Percentiles rank a stretch among this genome's conserved stretches.
Evolutionary conservation across 1,140 invertebrate genomes (phyloP).

Genomic region (Thaumatotibia leucotreta): DNA sequence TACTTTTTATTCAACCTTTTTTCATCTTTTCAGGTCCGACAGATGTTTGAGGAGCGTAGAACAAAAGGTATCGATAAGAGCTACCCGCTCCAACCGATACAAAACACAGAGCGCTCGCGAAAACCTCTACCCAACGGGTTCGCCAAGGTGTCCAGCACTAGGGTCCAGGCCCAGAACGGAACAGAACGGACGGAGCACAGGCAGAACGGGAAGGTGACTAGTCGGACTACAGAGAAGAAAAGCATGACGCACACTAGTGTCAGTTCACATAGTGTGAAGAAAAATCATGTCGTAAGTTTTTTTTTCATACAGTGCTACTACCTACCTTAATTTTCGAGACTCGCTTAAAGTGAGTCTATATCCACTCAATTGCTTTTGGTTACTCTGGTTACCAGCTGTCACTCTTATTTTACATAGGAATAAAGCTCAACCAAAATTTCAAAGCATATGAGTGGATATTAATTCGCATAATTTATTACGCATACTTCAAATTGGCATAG

Average conservation of each 20-base stretch:
- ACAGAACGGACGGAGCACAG: background rate
- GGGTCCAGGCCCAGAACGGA: slow-evolving; percentile 17
- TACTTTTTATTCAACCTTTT: too few relatives aligned
- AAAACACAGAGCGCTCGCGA: slow-evolving; percentile 64
- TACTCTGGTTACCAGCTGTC: too few relatives aligned
- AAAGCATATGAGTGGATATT: too few relatives aligned
- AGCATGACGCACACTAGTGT: slow-evolving; percentile 43
- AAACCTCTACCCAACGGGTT: slow-evolving; percentile 59
- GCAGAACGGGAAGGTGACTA: background rate
- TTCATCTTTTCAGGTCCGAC: slow-evolving; percentile 77
- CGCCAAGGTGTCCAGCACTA: slow-evolving; percentile 38
- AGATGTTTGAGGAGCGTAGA: slow-evolving; percentile 88
- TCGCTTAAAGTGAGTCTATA: too few relatives aligned
- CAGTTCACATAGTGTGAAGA: slow-evolving; percentile 43
- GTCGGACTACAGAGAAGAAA: slow-evolving; percentile 46
- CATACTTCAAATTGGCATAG: too few relatives aligned
- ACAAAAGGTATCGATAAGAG: slow-evolving; percentile 87
- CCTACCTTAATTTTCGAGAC: too few relatives aligned
- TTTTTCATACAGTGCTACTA: too few relatives aligned
- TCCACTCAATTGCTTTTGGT: too few relatives aligned
- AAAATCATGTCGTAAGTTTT: slow-evolving; percentile 36
- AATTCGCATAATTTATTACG: too few relatives aligned
- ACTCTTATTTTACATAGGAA: too few relatives aligned
- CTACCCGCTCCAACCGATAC: slow-evolving; percentile 86
- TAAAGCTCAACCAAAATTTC: too few relatives aligned